phyloP scores from a whole-genome alignment of 2,797 vertebrate species.

The Neomorphus geoffroyi region DNA sequence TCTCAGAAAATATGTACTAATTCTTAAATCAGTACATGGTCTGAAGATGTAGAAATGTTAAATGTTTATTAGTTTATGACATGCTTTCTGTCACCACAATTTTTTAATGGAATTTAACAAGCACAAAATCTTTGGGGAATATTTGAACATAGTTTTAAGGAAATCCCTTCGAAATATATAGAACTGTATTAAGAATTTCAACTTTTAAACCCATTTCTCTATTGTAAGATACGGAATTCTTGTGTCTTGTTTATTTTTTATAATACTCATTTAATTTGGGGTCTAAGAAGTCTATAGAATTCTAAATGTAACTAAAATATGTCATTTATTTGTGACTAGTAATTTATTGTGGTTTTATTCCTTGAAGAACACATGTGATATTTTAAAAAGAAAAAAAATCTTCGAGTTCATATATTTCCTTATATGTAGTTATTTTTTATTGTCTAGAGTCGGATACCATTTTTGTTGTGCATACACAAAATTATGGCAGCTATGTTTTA shows the following conservation, averaged over 20 bases:
- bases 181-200: not conserved
- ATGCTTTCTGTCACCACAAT: not conserved
- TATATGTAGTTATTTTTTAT: not conserved
- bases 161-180: not conserved
- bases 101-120: not conserved
- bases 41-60: not conserved
- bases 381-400: fast-evolving
- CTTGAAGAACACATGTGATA: not conserved
- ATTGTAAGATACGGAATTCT: not conserved
- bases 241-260: not conserved
- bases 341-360: not conserved
- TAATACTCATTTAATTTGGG: not conserved
- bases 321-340: not conserved
- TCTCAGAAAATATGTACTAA: not conserved
- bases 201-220: not conserved
- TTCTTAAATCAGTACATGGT: not conserved
- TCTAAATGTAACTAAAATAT: not conserved
- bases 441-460: not conserved
- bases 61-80: not conserved
- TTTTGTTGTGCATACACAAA: not conserved
- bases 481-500: not conserved
- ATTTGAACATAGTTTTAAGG: not conserved
- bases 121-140: not conserved
- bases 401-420: not conserved
- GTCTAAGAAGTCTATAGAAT: not conserved